Base-by-base conservation (phyloP, 2,888 invertebrate species). In the Caenorhabditis uteleia region DNA sequence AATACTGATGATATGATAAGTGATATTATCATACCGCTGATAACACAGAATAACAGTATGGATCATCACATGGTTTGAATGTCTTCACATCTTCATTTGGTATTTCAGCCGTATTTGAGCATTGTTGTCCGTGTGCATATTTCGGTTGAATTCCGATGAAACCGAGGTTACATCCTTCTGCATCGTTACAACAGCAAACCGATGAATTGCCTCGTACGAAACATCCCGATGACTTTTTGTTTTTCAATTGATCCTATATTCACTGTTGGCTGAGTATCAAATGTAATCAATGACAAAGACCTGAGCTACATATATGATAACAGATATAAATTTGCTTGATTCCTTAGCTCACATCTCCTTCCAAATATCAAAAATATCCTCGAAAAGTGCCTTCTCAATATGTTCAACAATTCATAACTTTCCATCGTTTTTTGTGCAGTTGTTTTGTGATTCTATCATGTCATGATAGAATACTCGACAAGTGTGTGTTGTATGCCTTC, bases 171-270 rank as follows among this genome's bases (percentile, higher is more conserved):
- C 74, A 74, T 2, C 74, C 74, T 21, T 74, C 74, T 23, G 58
- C 73, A 29, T 73, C 69, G 18, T 78, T 78, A 50, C 78, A 78
- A 46, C 78, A 78, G 31, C 78, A 78, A 10, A 67, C 53, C 8
- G 68, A 68, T 1, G 53, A 48, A 40, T 75, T 62, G 21, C 60
- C 68, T 8, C 74, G 56, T 6, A 34, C 43, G 51, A 73, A 74
- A 40, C 74, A 75, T 21, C 74, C 77, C 8, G 61, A 61, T 16
- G 58, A 62, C 39, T 69, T 62, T 36, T 64, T 72, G 49, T 74
- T 69, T 36, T 71, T 68, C 27, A 68, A 23, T 6, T 46, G 51
- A 7, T 68, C 68, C 50, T 70, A 53, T 14, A n/a, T n/a, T n/a
- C n/a, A n/a, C n/a, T n/a, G n/a, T n/a, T n/a, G n/a, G n/a, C n/a